phyloP scores from a whole-genome alignment of 2,113 vertebrate species.

The Falco punctatus region DNA sequence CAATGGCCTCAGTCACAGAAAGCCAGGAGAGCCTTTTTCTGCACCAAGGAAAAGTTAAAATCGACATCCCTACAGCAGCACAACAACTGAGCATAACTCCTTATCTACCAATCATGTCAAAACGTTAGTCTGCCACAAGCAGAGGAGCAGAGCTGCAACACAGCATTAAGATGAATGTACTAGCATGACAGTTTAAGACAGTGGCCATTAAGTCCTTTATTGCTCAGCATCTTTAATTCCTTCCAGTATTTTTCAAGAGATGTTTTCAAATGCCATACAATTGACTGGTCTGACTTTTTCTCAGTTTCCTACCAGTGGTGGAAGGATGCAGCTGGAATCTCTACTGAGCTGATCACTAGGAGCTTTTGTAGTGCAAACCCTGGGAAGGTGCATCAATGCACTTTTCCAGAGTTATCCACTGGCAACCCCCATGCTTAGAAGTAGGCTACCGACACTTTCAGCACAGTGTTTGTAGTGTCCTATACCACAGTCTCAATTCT shows the following conservation, averaged over 20 bases:
- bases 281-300: neutral
- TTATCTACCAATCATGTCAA: fast-evolving
- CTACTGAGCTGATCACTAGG: neutral
- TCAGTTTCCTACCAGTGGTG: neutral
- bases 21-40: neutral
- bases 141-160: neutral
- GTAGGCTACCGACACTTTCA: neutral
- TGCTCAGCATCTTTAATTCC: neutral
- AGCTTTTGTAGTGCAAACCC: neutral
- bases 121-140: neutral
- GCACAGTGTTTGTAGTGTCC: neutral
- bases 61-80: neutral
- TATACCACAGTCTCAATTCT: neutral
- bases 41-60: neutral
- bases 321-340: neutral
- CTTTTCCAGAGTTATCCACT: neutral
- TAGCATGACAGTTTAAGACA: neutral
- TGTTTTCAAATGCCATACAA: neutral
- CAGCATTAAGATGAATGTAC: neutral
- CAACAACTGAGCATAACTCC: neutral
- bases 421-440: neutral
- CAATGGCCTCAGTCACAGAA: fast-evolving
- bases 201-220: neutral
- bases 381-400: neutral
- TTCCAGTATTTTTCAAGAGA: neutral